A percentile compares a stretch with the other conserved stretches of the same genome.
phyloP scores from a whole-genome alignment of 2,888 invertebrate genomes.

The Trachelus tabidus region DNA sequence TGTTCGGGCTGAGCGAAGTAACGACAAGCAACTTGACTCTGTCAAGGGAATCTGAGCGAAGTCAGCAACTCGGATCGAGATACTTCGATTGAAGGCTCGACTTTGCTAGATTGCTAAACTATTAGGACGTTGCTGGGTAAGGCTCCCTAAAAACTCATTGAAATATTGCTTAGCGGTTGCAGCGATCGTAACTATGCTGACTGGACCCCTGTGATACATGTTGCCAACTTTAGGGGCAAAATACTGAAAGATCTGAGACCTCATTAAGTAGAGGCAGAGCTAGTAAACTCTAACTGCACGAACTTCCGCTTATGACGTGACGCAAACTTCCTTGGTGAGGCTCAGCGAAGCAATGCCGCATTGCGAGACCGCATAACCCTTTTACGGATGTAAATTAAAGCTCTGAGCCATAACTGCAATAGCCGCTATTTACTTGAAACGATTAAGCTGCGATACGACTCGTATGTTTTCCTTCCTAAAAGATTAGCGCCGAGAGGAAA shows the following conservation, averaged over 20 bases:
- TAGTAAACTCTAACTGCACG: background rate
- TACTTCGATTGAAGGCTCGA: background rate
- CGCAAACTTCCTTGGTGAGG: background rate
- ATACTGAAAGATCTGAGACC: background rate
- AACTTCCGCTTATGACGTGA: background rate
- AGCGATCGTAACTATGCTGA: background rate
- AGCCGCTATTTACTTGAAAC: background rate
- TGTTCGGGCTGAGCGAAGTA: constrained; percentile 2
- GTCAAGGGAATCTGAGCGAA: background rate
- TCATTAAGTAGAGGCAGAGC: background rate
- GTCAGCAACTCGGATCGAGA: constrained; percentile 1
- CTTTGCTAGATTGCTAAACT: background rate
- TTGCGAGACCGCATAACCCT: constrained; percentile 4
- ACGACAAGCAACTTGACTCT: background rate
- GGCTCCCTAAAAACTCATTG: background rate
- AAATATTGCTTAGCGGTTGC: background rate
- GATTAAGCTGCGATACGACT: background rate
- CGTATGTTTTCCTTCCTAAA: background rate
- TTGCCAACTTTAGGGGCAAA: background rate
- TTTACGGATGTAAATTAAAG: background rate
- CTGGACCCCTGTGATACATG: background rate
- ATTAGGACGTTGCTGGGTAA: background rate
- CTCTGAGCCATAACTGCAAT: background rate
- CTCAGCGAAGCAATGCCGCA: background rate
- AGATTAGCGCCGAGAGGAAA: background rate